Evolutionary conservation across 2,113 vertebrate genomes (phyloP), one percentile per base, ranked within the genome.

Genomic region (Amphilophus citrinellus): DNA sequence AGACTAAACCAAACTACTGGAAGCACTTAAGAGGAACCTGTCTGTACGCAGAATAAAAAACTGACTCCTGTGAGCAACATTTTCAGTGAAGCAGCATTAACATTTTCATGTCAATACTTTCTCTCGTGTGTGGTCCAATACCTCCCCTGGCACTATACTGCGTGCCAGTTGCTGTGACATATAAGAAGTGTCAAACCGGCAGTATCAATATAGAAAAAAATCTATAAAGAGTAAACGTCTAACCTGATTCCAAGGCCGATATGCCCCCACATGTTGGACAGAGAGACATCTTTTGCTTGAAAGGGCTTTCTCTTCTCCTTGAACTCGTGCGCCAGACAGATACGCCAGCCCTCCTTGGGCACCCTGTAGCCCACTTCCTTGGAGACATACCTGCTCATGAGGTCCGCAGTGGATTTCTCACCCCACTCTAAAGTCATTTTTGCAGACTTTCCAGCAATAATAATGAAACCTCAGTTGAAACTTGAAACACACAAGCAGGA

Each of bases 271-370:
- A 96, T 39, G 37, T 98, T 95, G 66, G 95, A 94, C 65, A 97
- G 73, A 0, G 97, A 97, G 61, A 99, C 91, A 60, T 98, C 95
- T 66, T 92, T 96, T 9, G 97, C 96, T 17, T 97, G 94, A 85
- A 98, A 97, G 6, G 98, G 98, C 84, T 98, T 98, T 78, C 98
- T 95, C 94, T 96, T 97, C 95, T 99, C 97, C 82, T 95, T 94
- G 93, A 98, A 99, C 85, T 97, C 96, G 5, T 98, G 98, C 0
- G 97, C 97, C 88, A 99, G 88, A 84, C 98, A 99, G 85, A 98
- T 97, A 3, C 98, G 93, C 98, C 98, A 99, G 1, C 98, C 98
- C 47, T 96, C 96, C 18, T 79, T 60, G 10, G 97, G 96, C 9
- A 98, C 96, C 1, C 91, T 91, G n/a, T 91, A 94, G 18, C 98